phyloP scores from a whole-genome alignment of 2,113 vertebrate species.

The Nerophis ophidion region DNA sequence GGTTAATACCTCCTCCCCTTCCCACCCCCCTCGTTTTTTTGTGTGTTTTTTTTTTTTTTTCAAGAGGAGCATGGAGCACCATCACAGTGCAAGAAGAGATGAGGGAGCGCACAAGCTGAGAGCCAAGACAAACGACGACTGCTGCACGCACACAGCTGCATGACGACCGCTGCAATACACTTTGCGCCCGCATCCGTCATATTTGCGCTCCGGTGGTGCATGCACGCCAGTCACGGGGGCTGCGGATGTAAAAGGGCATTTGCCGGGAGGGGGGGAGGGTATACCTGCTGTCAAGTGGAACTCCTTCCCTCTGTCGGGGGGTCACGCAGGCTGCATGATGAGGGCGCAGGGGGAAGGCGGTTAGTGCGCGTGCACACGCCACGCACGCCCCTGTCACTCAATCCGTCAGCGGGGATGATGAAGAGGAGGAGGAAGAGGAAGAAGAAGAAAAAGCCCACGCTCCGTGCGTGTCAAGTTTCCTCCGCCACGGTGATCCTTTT shows the following conservation, averaged over 20 bases:
- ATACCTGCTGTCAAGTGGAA: slow-evolving; percentile 71
- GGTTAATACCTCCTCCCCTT: slow-evolving; percentile 9
- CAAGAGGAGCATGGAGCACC: slow-evolving; percentile 44
- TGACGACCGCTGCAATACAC: slow-evolving; percentile 61
- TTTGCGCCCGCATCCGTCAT: slow-evolving; percentile 20
- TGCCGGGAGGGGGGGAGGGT: slow-evolving; percentile 12
- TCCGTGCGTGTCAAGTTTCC: slow-evolving; percentile 40
- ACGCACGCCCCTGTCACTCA: slow-evolving; percentile 69
- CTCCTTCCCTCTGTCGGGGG: slow-evolving; percentile 66
- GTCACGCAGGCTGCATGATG: slow-evolving; percentile 61
- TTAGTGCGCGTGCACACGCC: neutral
- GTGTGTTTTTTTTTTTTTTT: neutral
- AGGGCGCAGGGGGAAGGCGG: neutral
- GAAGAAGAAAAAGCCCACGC: slow-evolving; percentile 21
- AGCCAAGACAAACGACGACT: slow-evolving; percentile 61
- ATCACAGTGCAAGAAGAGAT: slow-evolving; percentile 55
- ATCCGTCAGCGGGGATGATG: slow-evolving; percentile 53
- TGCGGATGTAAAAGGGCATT: neutral
- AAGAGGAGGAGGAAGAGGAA: slow-evolving; percentile 22
- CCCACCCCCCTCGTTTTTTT: slow-evolving; percentile 18
- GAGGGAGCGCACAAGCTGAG: slow-evolving; percentile 60
- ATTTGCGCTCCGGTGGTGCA: slow-evolving; percentile 29
- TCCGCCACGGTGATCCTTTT: slow-evolving; percentile 61
- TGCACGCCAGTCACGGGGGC: neutral
- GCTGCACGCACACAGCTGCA: slow-evolving; percentile 55